phyloP scores from a whole-genome alignment of 2,113 vertebrate species.

The Heptranchias perlo region DNA sequence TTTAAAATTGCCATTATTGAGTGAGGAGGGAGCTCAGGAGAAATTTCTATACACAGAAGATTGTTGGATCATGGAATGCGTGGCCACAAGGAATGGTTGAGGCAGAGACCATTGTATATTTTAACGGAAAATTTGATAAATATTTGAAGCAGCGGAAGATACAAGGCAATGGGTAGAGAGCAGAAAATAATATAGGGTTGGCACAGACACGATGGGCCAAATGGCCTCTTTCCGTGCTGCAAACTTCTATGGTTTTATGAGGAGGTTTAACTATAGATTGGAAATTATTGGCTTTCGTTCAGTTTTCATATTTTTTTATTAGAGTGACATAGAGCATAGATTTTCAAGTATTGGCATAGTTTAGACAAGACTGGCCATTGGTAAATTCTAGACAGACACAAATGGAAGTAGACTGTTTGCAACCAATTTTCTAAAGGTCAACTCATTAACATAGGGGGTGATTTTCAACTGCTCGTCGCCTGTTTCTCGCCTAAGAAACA shows the following conservation, averaged over 20 bases:
- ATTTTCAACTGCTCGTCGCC: background rate
- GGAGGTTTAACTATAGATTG: background rate
- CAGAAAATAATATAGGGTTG: background rate
- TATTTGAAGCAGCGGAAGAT: background rate
- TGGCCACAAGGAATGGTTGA: background rate
- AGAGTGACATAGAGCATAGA: background rate
- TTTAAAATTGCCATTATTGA: conserved; percentile 20
- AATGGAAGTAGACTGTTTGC: background rate
- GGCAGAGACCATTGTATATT: background rate
- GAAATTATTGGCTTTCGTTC: background rate
- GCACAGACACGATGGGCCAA: background rate
- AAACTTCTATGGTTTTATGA: background rate
- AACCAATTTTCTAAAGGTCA: background rate
- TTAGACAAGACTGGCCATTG: no score
- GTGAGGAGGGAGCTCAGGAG: background rate
- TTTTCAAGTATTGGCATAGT: background rate
- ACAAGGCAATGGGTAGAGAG: background rate
- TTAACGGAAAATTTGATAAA: background rate
- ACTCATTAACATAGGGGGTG: background rate
- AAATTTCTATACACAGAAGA: background rate
- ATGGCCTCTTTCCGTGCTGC: background rate
- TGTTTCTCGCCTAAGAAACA: background rate
- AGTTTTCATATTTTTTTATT: background rate
- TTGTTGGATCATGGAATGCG: background rate
- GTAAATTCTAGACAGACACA: no score